Evolutionary conservation across 2,888 invertebrate genomes (phyloP), one percentile per base, ranked within the genome.

Genomic region (Adelognathus sp.): DNA sequence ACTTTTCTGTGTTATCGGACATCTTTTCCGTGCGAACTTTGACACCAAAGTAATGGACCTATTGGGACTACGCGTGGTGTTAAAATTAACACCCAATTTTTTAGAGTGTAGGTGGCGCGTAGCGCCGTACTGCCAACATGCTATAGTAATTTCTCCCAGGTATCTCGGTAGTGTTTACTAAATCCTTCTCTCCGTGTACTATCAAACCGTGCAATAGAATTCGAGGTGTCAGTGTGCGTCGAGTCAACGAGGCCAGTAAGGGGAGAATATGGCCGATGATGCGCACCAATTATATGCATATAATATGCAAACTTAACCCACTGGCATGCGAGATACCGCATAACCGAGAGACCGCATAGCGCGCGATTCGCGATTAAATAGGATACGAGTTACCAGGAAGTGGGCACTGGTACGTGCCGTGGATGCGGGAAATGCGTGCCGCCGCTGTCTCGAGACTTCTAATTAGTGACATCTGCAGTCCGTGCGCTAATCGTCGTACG

Each of bases 391-490:
- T 27, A 72, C 66, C 72, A 77, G 76, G 72, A 72, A 77, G 72
- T 67, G 63, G 24, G 24, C 31, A 5, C 27, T 27, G 39, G 29
- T 67, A 72, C 63, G 60, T 39, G 64, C 66, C 7, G n/a, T 54
- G 54, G 54, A 67, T 60, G 52, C 76, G 72, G 67, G 61, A 77
- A 72, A 72, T 77, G 76, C 76, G 76, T 76, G 56, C 52, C 29
- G 76, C 60, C 29, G 76, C 60, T 72, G 66, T 67, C 66, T 61
- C 67, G 44, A 67, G 72, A 44, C 66, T 66, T 71, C 72, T 77
- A 77, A 77, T 77, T 77, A 77, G 76, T 72, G 76, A 77, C 76
- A 77, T 77, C 76, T 77, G 76, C 76, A 67, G 67, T 72, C 72
- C 72, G 60, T 77, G 61, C 76, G 66, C 71, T 76, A 77, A 77